A percentile compares a stretch with the other conserved stretches of the same genome.
These are phyloP conservation scores for Ceraclea dissimilis DNA, from an alignment of 2,888 invertebrate species.

Conservation along the genomic window DNA sequence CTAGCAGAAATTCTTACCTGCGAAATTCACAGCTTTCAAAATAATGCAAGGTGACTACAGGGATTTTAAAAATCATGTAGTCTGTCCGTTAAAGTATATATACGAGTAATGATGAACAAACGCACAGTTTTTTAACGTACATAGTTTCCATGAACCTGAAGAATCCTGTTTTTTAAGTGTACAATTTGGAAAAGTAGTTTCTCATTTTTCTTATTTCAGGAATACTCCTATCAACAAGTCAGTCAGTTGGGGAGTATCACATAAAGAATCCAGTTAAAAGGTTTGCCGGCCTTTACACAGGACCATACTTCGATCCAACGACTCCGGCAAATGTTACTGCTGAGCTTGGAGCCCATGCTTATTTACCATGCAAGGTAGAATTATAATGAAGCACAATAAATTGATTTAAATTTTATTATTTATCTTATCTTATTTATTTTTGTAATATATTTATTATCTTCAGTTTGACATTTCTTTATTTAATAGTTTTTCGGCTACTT, in stretches of 20 bases:
- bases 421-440: not conserved
- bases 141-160: too few species aligned
- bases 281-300: conserved; percentile 36
- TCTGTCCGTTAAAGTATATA: too few species aligned
- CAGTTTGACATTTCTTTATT: too few species aligned
- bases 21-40: too few species aligned
- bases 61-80: too few species aligned
- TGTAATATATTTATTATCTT: not conserved
- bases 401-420: not conserved
- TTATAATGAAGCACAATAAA: not conserved
- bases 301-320: conserved; percentile 64
- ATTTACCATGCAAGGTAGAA: conserved; percentile 63
- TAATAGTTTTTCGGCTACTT: too few species aligned
- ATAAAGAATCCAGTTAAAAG: conserved; percentile 20
- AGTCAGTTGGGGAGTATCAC: not conserved
- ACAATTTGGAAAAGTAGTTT: too few species aligned
- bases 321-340: conserved; percentile 69
- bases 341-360: conserved; percentile 71
- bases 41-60: too few species aligned
- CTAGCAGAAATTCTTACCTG: too few species aligned
- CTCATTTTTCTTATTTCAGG: conserved; percentile 13
- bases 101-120: too few species aligned
- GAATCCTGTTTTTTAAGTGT: too few species aligned
- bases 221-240: conserved; percentile 24
- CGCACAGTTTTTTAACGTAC: too few species aligned